Percentiles rank a stretch among this genome's conserved stretches.
Evolutionary conservation across 2,797 vertebrate genomes (phyloP).

Genomic region (Echeneis naucrates): DNA sequence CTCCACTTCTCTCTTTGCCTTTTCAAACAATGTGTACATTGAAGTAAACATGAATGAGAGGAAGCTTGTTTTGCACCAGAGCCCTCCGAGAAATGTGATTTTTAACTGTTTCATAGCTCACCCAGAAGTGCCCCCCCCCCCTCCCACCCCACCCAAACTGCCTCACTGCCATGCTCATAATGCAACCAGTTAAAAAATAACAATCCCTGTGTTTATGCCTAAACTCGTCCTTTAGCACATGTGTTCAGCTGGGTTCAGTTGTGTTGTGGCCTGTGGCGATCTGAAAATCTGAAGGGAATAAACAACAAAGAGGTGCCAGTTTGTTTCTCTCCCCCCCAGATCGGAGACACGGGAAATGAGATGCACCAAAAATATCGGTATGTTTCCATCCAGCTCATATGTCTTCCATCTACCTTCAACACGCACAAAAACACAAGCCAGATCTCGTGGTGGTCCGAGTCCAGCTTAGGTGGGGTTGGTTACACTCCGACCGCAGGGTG

Average conservation of each 20-base stretch:
- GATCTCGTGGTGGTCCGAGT: conserved; percentile 61
- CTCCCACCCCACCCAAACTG: conserved; percentile 32
- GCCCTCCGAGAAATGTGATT: conserved; percentile 20
- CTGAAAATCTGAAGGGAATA: conserved; percentile 60
- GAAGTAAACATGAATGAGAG: background rate
- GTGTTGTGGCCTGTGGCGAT: conserved; percentile 58
- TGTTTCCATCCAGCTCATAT: conserved; percentile 36
- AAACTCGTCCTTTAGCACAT: conserved; percentile 71
- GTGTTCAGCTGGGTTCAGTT: conserved; percentile 57
- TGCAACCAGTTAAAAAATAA: conserved; percentile 75
- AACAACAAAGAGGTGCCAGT: conserved; percentile 57
- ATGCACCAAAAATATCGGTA: conserved; percentile 48
- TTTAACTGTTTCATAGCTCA: conserved; percentile 49
- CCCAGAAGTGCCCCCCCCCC: conserved; percentile 27
- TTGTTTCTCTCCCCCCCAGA: conserved; percentile 39
- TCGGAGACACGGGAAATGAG: conserved; percentile 41
- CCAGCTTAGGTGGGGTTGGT: conserved; percentile 61
- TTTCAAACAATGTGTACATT: conserved; percentile 8
- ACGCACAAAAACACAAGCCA: conserved; percentile 22
- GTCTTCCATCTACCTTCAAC: conserved; percentile 43
- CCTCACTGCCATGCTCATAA: conserved; percentile 46
- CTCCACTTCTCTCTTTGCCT: background rate
- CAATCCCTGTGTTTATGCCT: conserved; percentile 72
- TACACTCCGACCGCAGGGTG: conserved; percentile 62
- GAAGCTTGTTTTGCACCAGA: conserved; percentile 4